A percentile compares a stretch with the other conserved stretches of the same genome.
phyloP scores from a whole-genome alignment of 2,888 invertebrate species.

The Ormyrus nitidulus region DNA sequence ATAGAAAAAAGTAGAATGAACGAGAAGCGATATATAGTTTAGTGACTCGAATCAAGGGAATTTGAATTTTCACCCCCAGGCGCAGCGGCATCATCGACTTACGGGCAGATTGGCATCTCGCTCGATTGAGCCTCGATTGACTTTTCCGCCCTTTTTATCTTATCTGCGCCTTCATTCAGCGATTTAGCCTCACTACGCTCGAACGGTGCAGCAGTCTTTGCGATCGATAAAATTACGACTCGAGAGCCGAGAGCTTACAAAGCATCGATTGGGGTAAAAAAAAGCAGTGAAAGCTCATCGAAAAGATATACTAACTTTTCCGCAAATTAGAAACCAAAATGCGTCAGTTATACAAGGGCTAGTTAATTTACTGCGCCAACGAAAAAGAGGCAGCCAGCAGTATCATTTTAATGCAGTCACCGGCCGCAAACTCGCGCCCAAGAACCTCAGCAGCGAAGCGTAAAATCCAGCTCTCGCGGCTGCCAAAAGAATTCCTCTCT shows the following conservation, averaged over 20 bases:
- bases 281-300: too few species aligned
- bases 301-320: too few species aligned
- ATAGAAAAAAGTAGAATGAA: not conserved
- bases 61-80: constrained; percentile 39
- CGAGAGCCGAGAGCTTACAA: too few species aligned
- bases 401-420: not conserved
- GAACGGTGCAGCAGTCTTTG: constrained; percentile 33
- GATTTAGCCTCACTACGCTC: constrained; percentile 46
- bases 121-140: constrained; percentile 55
- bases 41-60: not conserved
- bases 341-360: too few species aligned
- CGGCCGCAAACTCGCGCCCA: too few species aligned
- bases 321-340: too few species aligned
- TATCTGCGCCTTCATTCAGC: constrained; percentile 22
- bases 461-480: too few species aligned
- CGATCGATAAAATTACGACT: too few species aligned
- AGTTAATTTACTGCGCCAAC: too few species aligned
- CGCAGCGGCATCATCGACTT: constrained; percentile 24
- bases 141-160: constrained; percentile 22
- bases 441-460: too few species aligned
- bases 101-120: constrained; percentile 51
- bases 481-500: not conserved
- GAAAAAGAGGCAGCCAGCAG: too few species aligned
- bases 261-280: too few species aligned
- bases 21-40: not conserved